A percentile compares a stretch with the other conserved stretches of the same genome.
Conservation (phyloP, 2,888 invertebrate species). For the Phlogophora meticulosa region DNA sequence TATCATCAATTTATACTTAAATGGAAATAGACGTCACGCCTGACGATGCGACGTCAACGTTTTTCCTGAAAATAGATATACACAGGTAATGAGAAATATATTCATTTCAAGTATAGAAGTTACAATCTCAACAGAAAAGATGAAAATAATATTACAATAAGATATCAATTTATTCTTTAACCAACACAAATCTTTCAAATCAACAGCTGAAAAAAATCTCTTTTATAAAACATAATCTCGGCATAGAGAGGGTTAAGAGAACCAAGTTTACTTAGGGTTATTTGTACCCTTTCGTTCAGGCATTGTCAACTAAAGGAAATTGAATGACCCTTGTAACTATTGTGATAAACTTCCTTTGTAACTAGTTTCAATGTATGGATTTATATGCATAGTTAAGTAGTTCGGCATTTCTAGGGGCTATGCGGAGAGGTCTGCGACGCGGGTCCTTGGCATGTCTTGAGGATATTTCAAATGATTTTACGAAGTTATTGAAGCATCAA, state of each 20-base stretch:
- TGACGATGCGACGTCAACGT: too few species aligned
- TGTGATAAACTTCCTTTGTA: conserved; percentile 68
- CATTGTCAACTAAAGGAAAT: conserved; percentile 69
- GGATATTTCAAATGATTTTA: conserved; percentile 34
- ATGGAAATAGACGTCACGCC: too few species aligned
- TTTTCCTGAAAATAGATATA: too few species aligned
- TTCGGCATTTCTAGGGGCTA: conserved; percentile 48
- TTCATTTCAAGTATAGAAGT: too few species aligned
- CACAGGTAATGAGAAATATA: too few species aligned
- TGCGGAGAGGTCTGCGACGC: conserved; percentile 26
- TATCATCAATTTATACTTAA: too few species aligned
- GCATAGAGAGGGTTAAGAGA: conserved; percentile 43
- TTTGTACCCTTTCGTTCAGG: conserved; percentile 63
- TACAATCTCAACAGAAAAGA: too few species aligned
- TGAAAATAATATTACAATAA: neutral
- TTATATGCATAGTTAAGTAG: conserved; percentile 66
- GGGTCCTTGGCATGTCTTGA: conserved; percentile 18
- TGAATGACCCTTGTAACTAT: conserved; percentile 70
- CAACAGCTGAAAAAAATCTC: conserved; percentile 13
- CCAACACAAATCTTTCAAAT: conserved; percentile 12
- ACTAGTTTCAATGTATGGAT: conserved; percentile 65
- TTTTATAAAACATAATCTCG: conserved; percentile 38
- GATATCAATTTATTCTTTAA: neutral
- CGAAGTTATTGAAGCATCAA: conserved; percentile 25
- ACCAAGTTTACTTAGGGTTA: conserved; percentile 67